phyloP scores from a whole-genome alignment of 2,797 vertebrate species.

The Pachyuromys duprasi region DNA sequence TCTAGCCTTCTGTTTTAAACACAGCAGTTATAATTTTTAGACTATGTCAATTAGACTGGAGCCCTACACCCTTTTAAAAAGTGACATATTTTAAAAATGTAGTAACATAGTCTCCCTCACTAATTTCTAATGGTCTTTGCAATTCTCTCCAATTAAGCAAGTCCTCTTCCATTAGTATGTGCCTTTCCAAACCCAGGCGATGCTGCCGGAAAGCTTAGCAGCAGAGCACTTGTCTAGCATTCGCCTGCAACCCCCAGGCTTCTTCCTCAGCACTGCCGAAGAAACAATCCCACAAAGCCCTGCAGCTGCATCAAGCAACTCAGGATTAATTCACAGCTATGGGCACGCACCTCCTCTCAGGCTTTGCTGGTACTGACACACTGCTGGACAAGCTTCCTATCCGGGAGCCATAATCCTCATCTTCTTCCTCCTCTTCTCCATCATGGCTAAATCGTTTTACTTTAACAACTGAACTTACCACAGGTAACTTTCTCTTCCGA shows the following conservation, averaged over 20 bases:
- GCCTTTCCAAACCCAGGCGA: background rate
- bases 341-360: conserved; percentile 93
- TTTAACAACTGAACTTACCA: conserved; percentile 96
- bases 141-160: conserved; percentile 13
- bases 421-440: conserved; percentile 92
- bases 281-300: background rate
- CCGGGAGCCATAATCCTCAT: conserved; percentile 89
- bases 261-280: background rate
- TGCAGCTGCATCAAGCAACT: background rate
- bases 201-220: background rate
- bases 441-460: conserved; percentile 91
- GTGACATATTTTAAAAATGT: background rate
- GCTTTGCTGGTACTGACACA: conserved; percentile 96
- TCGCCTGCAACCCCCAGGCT: background rate
- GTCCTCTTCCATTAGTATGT: background rate
- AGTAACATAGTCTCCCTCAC: background rate
- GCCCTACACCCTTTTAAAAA: background rate
- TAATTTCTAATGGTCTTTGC: background rate
- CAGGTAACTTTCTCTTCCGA: conserved; percentile 94
- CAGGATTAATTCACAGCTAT: background rate
- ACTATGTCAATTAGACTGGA: background rate
- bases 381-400: conserved; percentile 92
- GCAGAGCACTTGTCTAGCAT: background rate
- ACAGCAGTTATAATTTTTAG: conserved; percentile 1
- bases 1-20: conserved; percentile 16